These are phyloP conservation scores for Mormoops blainvillei DNA, from an alignment of 2,113 vertebrate genomes.

Conservation along the genomic window DNA sequence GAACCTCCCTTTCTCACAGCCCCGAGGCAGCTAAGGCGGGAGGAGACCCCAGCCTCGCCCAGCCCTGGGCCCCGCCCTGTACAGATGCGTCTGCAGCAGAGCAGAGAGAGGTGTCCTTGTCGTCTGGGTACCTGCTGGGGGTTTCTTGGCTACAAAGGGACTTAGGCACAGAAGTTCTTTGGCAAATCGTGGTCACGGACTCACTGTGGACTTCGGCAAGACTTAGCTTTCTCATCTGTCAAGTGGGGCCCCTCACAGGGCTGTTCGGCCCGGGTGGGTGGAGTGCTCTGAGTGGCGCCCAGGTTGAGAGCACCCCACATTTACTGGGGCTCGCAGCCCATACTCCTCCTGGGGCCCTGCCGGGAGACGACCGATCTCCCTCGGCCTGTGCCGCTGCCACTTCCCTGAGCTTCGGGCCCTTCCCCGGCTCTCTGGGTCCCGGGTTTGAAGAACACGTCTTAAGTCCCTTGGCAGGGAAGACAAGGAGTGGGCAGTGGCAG, in stretches of 20 bases:
- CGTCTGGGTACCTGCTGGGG: too few relatives aligned
- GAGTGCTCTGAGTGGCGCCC: rapidly evolving
- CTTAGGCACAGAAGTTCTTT: not conserved
- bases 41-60: not conserved
- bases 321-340: rapidly evolving
- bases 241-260: not conserved
- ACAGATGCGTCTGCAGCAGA: rapidly evolving
- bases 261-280: rapidly evolving
- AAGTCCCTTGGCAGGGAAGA: not conserved
- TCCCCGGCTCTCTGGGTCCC: not conserved
- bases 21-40: too few relatives aligned
- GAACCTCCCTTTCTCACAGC: not conserved
- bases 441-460: not conserved
- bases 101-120: not conserved
- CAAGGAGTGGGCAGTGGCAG: not conserved
- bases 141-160: not conserved
- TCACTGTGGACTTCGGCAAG: not conserved
- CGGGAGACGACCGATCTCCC: rapidly evolving
- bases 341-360: not conserved
- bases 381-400: not conserved
- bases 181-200: not conserved
- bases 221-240: not conserved
- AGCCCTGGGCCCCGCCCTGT: not conserved
- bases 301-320: rapidly evolving
- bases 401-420: not conserved